Evolutionary conservation across 2,113 vertebrate species (phyloP).

Genomic region (Dromiciops gliroides): DNA sequence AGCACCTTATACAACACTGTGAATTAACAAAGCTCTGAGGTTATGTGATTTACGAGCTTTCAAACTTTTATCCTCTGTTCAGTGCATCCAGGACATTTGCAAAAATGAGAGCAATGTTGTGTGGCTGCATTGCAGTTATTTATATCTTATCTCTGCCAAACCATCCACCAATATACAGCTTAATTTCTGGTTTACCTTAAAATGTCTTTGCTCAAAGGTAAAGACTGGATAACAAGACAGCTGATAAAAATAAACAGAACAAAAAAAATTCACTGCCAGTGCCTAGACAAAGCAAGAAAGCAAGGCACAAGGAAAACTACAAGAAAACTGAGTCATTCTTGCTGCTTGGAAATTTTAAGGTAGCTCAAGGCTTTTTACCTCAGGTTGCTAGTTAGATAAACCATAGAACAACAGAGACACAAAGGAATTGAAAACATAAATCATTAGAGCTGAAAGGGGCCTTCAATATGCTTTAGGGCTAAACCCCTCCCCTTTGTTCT

Average conservation of each 20-base stretch:
- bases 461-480: background rate
- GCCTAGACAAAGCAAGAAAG: conserved; percentile 17
- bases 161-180: conserved; percentile 32
- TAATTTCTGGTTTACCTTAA: conserved; percentile 69
- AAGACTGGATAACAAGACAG: conserved; percentile 4
- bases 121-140: conserved; percentile 45
- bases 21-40: conserved; percentile 9
- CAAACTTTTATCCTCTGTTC: background rate
- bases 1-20: background rate
- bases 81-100: conserved; percentile 16
- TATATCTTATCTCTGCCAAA: conserved; percentile 37
- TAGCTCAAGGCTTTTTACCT: background rate
- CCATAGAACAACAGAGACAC: background rate
- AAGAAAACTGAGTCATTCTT: background rate
- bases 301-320: background rate
- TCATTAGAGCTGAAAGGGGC: too few species aligned
- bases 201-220: conserved; percentile 52
- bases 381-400: background rate
- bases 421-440: background rate
- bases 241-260: conserved; percentile 64
- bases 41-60: background rate
- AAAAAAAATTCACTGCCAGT: background rate
- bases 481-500: background rate
- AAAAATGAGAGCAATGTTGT: conserved; percentile 49
- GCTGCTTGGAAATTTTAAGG: background rate